A percentile compares a stretch with the other conserved stretches of the same genome.
Evolutionary conservation across 2,888 invertebrate genomes (phyloP).

Genomic region (Thera obeliscata): DNA sequence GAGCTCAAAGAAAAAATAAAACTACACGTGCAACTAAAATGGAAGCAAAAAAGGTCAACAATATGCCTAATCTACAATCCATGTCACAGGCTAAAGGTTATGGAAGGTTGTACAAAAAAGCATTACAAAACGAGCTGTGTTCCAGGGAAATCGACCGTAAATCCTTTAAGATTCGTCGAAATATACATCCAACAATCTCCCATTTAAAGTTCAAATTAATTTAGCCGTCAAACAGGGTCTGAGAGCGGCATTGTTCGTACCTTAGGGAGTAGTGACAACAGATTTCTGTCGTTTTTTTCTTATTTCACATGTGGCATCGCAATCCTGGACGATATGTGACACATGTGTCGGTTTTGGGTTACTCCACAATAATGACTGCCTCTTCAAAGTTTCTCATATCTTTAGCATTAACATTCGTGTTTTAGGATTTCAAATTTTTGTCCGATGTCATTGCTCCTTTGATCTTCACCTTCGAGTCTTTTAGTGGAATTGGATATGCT

Average conservation of each 20-base stretch:
- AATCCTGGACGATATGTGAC: conserved; percentile 83
- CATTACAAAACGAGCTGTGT: conserved; percentile 69
- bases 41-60: conserved; percentile 82
- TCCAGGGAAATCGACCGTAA: conserved; percentile 72
- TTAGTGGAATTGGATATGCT: conserved; percentile 67
- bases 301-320: conserved; percentile 83
- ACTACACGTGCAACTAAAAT: conserved; percentile 77
- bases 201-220: conserved; percentile 59
- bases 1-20: conserved; percentile 65
- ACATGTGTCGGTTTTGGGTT: conserved; percentile 83
- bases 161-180: conserved; percentile 46
- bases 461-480: conserved; percentile 67
- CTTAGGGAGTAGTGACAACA: conserved; percentile 82
- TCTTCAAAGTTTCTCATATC: conserved; percentile 78
- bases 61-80: conserved; percentile 84
- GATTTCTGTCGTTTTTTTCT: conserved; percentile 79
- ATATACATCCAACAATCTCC: conserved; percentile 52
- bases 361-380: conserved; percentile 79
- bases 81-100: conserved; percentile 84
- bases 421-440: conserved; percentile 61
- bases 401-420: conserved; percentile 65
- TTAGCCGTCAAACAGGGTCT: conserved; percentile 48
- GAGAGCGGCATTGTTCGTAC: conserved; percentile 78
- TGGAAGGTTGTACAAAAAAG: conserved; percentile 80
- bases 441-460: conserved; percentile 70